A percentile compares a stretch with the other conserved stretches of the same genome.
phyloP scores from a whole-genome alignment of 2,113 vertebrate genomes.

The Indicator indicator region DNA sequence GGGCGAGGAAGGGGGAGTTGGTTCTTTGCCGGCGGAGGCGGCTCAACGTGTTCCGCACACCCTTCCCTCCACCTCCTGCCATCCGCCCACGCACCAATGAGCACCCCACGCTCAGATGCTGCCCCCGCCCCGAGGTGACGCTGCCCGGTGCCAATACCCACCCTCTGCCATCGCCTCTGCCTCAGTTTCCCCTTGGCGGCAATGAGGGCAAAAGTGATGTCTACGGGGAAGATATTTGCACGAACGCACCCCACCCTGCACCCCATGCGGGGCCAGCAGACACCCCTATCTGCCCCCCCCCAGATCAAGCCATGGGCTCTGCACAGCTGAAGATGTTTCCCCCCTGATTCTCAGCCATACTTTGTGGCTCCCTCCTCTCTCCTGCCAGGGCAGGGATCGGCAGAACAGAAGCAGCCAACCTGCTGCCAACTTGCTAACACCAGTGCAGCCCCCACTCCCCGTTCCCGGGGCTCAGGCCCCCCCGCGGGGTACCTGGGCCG shows the following conservation, averaged over 20 bases:
- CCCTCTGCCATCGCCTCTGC: not conserved
- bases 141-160: not conserved
- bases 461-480: not conserved
- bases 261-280: not conserved
- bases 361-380: not conserved
- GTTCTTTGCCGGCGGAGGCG: not conserved
- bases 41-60: not conserved
- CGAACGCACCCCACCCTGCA: not conserved
- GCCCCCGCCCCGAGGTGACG: not conserved
- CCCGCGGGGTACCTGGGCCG: constrained; percentile 53
- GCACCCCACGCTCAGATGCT: not conserved
- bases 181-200: not conserved
- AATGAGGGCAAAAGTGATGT: not conserved
- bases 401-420: not conserved
- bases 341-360: not conserved
- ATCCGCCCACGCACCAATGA: no score
- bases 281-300: not conserved
- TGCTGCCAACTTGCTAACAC: not conserved
- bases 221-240: not conserved
- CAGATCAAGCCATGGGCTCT: not conserved
- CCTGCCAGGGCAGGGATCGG: not conserved
- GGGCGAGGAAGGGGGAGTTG: not conserved
- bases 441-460: not conserved
- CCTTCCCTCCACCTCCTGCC: not conserved
- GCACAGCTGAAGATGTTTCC: not conserved